Base-by-base conservation (phyloP, 53 echinoderm and acorn worm species). In the Holothuria leucospilota region DNA sequence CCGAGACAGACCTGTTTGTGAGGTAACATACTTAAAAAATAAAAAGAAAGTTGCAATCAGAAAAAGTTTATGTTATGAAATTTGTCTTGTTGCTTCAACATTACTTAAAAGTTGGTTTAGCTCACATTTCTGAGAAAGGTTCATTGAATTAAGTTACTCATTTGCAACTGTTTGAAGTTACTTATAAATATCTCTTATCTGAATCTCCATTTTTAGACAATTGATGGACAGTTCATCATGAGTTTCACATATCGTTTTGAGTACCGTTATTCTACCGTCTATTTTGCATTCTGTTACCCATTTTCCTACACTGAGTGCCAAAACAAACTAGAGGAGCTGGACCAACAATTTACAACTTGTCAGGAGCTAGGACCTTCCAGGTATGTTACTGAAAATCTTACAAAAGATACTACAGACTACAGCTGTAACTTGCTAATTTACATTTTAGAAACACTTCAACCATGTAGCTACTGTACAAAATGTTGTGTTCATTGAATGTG, bases 231-330 rank as follows among this genome's bases (percentile, higher is more conserved):
- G 92, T 98, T 98, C 90, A 92, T 93, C 53, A 85, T 98, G 66
- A 73, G 93, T 14, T 98, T 98, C 71, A 98, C 92, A 11, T 98
- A 98, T 82, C 98, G 98, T 25, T 98, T 98, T 88, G 95, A 98
- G 88, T 92, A 90, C 61, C 95, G 95, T 5, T 95, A 91, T 65
- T 95, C 98, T 23, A 88, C 92, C 6, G 95, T 95, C 71, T 98
- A 95, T 90, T 98, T 98, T 92, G 98, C 98, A 5, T 98, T 98
- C 95, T 98, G 98, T 82, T 98, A 93, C 69, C 98, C 98, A 1
- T 95, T 77, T 61, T 98, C 98, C 62, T 98, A 98, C 90, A 82
- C 89, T 21, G 98, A 98, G 72, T 98, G 89, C 78, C 98, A 98
- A 70, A 90, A 90, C 16, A 91, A 87, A 63, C 46, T 98, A 62